A percentile compares a stretch with the other conserved stretches of the same genome.
Conservation (phyloP, 2,797 vertebrate genomes). For the Cirrhinus mrigala region DNA sequence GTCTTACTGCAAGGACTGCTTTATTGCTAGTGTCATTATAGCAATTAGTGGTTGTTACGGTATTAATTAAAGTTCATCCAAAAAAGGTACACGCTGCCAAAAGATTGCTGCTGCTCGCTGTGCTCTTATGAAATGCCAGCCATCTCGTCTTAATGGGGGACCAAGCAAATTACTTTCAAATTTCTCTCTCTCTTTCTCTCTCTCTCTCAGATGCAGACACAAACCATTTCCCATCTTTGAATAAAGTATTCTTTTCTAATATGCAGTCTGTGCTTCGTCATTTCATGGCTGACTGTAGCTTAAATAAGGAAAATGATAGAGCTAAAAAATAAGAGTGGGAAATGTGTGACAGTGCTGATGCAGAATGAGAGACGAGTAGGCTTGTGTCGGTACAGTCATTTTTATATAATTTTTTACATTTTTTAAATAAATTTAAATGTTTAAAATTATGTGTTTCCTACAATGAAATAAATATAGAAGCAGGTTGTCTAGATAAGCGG, state of each 20-base stretch:
- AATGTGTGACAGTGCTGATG: slow-evolving; percentile 62
- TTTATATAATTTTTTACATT: no score
- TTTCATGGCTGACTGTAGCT: slow-evolving; percentile 54
- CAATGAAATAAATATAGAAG: neutral
- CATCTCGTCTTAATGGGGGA: slow-evolving; percentile 44
- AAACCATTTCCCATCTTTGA: slow-evolving; percentile 51
- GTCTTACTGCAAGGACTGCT: slow-evolving; percentile 11
- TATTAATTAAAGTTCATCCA: slow-evolving; percentile 32
- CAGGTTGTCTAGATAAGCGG: neutral
- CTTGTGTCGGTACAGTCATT: no score
- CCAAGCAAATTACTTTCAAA: slow-evolving; percentile 35
- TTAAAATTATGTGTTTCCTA: neutral
- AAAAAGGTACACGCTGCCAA: slow-evolving; percentile 27
- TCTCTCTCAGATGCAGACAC: slow-evolving; percentile 24
- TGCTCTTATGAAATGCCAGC: slow-evolving; percentile 40
- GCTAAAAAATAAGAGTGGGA: slow-evolving; percentile 38
- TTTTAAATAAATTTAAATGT: no score
- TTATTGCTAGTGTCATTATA: slow-evolving; percentile 37
- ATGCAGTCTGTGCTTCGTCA: slow-evolving; percentile 57
- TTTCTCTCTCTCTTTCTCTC: neutral
- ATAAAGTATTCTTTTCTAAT: slow-evolving; percentile 72
- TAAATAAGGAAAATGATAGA: slow-evolving; percentile 66
- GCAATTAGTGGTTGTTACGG: slow-evolving; percentile 30
- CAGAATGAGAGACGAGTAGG: slow-evolving; percentile 32
- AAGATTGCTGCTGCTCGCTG: slow-evolving; percentile 24